Base-by-base conservation (phyloP, 2,888 invertebrate species). In the Flexamia atlantica region DNA sequence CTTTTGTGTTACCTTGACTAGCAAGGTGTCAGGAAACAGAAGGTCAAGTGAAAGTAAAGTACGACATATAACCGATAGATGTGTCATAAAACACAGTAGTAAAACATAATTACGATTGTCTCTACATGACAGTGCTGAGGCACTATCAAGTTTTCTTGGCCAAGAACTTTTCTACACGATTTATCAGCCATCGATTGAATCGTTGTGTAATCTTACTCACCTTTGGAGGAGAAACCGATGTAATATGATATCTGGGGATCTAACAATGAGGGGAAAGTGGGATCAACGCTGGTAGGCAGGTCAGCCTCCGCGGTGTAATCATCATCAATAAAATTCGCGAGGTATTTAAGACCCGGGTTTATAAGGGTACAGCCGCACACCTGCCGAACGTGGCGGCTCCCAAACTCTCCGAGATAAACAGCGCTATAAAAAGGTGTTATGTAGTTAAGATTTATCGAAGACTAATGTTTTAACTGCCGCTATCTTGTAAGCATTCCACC, bases 321-420 rank as follows among this genome's bases (percentile, higher is more conserved):
- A 64, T 64, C 64, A 64, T 64, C 64, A 64, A 64, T 64, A 64
- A 64, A 64, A 64, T 64, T 64, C 64, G 64, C 64, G 64, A 64
- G 64, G 64, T 30, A 64, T 64, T 64, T 64, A 64, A 30, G 64
- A 30, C 14, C 28, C 28, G 23, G 23, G 20, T 23, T 57, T 57
- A 57, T 20, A 57, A 3, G 57, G 57, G 57, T 57, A 57, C 17
- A 57, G 14, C 57, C 20, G 46, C 53, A 28, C 64, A 64, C 64
- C 64, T 64, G 64, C 28, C 64, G 57, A 57, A 57, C 64, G 50
- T 23, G 57, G 20, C 53, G 53, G 53, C 53, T 53, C 10, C 53
- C 53, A 20, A 2, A 53, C 3, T 14, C 14, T 17, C 28, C 9
- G 57, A 64, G 28, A 64, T 28, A 28, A 64, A 64, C 64, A 64